phyloP scores from a whole-genome alignment of 1,140 invertebrate species.

The Melitaea cinxia region DNA sequence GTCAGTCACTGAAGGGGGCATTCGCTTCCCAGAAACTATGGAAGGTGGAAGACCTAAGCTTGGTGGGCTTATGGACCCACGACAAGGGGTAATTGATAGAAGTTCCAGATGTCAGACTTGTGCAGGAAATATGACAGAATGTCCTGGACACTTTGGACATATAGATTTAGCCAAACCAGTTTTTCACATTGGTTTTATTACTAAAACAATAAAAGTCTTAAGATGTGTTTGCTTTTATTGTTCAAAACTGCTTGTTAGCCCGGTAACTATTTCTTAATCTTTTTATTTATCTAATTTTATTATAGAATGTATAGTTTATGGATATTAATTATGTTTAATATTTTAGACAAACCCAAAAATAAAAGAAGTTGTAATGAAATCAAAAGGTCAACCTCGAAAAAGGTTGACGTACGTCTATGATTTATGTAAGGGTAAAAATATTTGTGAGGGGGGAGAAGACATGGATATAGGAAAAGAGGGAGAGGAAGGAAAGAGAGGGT shows the following conservation, averaged over 20 bases:
- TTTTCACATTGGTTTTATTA: constrained; percentile 98
- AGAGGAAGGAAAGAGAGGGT: constrained; percentile 87
- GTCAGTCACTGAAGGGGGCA: constrained; percentile 98
- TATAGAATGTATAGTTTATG: not conserved
- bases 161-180: constrained; percentile 99
- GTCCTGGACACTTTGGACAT: constrained; percentile 99
- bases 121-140: constrained; percentile 98
- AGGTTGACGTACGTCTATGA: constrained; percentile 98
- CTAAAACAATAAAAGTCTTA: constrained; percentile 98
- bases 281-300: constrained; percentile 2
- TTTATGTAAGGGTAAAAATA: constrained; percentile 98
- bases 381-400: constrained; percentile 98
- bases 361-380: constrained; percentile 98
- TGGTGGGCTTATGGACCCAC: constrained; percentile 99
- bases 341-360: constrained; percentile 95
- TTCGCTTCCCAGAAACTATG: constrained; percentile 98
- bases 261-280: constrained; percentile 84
- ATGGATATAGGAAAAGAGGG: constrained; percentile 94
- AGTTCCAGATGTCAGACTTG: constrained; percentile 98
- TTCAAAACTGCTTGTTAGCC: constrained; percentile 96
- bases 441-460: constrained; percentile 99
- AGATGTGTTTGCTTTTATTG: constrained; percentile 99
- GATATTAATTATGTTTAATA: constrained; percentile 6
- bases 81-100: constrained; percentile 98
- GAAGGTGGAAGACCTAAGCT: constrained; percentile 98